These are phyloP conservation scores for Tadarida brasiliensis DNA, from an alignment of 2,797 vertebrate species.

Conservation along the genomic window DNA sequence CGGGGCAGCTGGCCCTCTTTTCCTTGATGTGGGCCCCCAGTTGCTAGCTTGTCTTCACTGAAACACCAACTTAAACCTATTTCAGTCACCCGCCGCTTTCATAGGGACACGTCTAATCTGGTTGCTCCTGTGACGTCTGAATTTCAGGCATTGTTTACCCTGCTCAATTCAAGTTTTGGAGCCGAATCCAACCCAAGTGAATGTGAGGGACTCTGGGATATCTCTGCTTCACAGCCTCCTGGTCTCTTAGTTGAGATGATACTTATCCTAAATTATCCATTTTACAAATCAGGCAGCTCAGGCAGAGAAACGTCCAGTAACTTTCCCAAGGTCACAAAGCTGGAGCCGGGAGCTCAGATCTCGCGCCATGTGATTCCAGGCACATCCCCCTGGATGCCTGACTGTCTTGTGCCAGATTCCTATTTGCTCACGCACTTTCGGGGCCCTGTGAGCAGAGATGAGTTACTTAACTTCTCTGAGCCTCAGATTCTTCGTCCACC, in stretches of 20 bases:
- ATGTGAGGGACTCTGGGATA: not conserved
- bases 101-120: not conserved
- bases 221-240: not conserved
- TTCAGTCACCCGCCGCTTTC: not conserved
- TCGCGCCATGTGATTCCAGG: not conserved
- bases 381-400: rapidly evolving
- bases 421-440: not conserved
- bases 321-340: not conserved
- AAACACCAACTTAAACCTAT: not conserved
- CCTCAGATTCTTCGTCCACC: not conserved
- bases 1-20: not conserved
- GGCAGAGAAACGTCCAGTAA: not conserved
- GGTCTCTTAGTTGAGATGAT: not conserved
- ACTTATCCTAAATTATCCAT: not conserved
- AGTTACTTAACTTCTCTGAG: not conserved
- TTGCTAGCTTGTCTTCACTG: not conserved
- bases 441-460: not conserved
- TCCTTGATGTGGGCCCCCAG: not conserved
- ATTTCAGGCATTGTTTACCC: not conserved
- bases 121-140: not conserved
- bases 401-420: constrained; percentile 63
- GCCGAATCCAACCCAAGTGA: not conserved
- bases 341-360: not conserved
- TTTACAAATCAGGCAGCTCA: not conserved
- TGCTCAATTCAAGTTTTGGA: not conserved